Evolutionary conservation across 2,888 invertebrate species (phyloP), one percentile per base, ranked within the genome.

Genomic region (Nomada flava): DNA sequence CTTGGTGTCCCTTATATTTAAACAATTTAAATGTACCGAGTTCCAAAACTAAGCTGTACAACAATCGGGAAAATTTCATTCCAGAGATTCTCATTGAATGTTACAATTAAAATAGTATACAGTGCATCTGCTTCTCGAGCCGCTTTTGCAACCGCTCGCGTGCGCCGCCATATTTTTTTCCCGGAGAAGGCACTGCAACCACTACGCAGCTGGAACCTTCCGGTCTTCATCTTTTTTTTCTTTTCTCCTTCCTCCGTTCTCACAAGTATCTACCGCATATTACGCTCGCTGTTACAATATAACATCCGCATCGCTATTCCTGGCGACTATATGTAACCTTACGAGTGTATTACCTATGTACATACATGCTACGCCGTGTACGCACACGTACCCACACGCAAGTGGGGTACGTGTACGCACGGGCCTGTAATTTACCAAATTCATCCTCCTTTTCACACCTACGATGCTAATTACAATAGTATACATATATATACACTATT

Each of bases 191-290:
- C 89, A 90, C 90, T 87, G 89, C 89, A 81, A 72, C 83, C 88
- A 90, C 90, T 88, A 89, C 86, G 88, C 89, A 83, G 89, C 91
- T 84, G 86, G 44, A 68, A 76, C 77, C 81, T 78, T 87, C 79
- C 81, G 59, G 67, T 85, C 88, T 83, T 82, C 83, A 80, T 68
- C 68, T 73, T 77, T 60, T 60, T 84, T 74, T 76, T 75, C 80
- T 67, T 81, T 83, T 70, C 71, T 78, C 57, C 63, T 69, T 36
- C 69, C 67, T 57, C 69, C 82, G 79, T 88, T 79, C 80, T 88
- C 87, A 50, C 84, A 89, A 92, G 90, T 92, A 92, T 91, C 91
- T 91, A 91, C 90, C 55, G 92, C 90, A 91, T 63, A 71, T 92
- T 91, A 91, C 89, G 89, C 85, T 89, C 88, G 85, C 85, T 79